Evolutionary conservation across 1,140 invertebrate genomes (phyloP).

Genomic region (Phenacoccus solenopsis): DNA sequence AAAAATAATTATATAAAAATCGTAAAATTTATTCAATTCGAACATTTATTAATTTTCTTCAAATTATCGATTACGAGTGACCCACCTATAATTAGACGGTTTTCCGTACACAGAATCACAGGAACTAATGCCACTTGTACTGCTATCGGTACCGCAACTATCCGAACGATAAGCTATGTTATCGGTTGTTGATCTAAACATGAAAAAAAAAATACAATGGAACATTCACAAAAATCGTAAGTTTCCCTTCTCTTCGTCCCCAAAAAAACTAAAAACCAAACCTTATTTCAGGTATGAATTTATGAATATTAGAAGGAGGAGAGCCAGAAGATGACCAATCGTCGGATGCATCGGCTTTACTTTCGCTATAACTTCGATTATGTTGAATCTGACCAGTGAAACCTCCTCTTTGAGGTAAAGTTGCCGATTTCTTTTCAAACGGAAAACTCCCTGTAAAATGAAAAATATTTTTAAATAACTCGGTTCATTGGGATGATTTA

Average conservation of each 20-base stretch:
- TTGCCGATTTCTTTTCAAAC: constrained; percentile 25
- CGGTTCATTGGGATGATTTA: too few relatives aligned
- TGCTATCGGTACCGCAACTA: constrained; percentile 51
- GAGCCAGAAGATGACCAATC: constrained; percentile 8
- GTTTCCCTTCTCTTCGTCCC: too few relatives aligned
- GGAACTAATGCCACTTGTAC: constrained; percentile 62
- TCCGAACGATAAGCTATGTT: constrained; percentile 24
- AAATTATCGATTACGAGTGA: too few relatives aligned
- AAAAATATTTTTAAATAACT: too few relatives aligned
- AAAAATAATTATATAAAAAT: constrained; percentile 13
- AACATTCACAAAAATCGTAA: background rate
- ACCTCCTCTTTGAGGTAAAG: constrained; percentile 25
- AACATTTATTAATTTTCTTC: too few relatives aligned
- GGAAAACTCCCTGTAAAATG: constrained; percentile 33
- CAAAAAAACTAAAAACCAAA: too few relatives aligned
- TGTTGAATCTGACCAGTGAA: constrained; percentile 24
- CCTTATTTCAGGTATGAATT: constrained; percentile 10
- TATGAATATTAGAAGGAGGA: background rate
- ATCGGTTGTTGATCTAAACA: background rate
- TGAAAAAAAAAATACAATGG: background rate
- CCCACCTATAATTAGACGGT: constrained; percentile 11
- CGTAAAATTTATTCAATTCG: constrained; percentile 6
- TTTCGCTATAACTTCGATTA: constrained; percentile 30
- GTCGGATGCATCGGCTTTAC: constrained; percentile 26
- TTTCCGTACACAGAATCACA: constrained; percentile 44